Base-by-base conservation (phyloP, 2,888 invertebrate species). In the Gonocerus acuteangulatus region DNA sequence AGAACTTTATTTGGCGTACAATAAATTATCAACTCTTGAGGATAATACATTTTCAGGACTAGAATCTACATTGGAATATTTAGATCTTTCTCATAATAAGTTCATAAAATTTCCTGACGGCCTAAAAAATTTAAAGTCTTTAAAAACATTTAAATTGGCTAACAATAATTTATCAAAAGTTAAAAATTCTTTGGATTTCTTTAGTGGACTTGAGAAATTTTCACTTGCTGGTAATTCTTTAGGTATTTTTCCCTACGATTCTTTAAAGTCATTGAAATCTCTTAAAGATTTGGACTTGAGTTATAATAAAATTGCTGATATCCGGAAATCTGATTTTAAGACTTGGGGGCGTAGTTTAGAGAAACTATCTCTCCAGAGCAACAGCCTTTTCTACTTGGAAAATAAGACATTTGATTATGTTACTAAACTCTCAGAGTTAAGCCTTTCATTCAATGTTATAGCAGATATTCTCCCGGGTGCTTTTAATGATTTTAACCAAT, bases 391-490 rank as follows among this genome's bases (percentile, higher is more conserved):
- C 23, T 83, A 73, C 49, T 69, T 80, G 11, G 82, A 82, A 71
- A 79, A 82, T 67, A 82, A 83, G 70, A 82, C 86, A 67, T 88
- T 92, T 73, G 80, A 81, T 63, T 83, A 85, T 47, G 79, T 87
- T 51, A 82, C 82, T 66, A 82, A 86, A 68, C 80, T 95, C 68
- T 86, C 86, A 70, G 92, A 94, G 75, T 82, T 95, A 66, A 90
- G 89, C 75, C 77, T 95, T 67, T 93, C 92, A 72, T 92, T 93
- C 75, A 95, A 95, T 75, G 86, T 88, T 70, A 81, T 95, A 67
- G 83, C 85, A 69, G 85, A 86, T 71, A 82, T 95, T 68, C 87
- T 89, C 72, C 82, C 84, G 23, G 82, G 87, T 71, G 86, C 90
- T 21, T 90, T 94, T 72, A 79, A 81, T 62, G 87, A 88, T 69